Evolutionary conservation across 1,140 invertebrate species (phyloP).

Genomic region (Brachionus koreanus): DNA sequence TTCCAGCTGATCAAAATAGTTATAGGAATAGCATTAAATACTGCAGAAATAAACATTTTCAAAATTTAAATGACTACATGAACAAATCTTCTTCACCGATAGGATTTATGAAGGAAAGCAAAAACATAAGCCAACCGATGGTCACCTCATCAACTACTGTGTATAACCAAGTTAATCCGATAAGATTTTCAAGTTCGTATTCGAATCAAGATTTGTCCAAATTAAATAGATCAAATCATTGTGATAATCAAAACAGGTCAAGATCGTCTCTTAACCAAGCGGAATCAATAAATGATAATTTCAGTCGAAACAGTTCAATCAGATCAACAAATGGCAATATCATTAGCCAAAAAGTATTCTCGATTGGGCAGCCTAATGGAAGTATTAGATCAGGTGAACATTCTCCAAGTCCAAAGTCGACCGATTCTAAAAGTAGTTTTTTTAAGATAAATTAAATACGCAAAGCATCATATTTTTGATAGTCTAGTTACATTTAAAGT

Average conservation of each 20-base stretch:
- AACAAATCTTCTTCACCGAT: conserved; percentile 9
- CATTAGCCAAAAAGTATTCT: conserved; percentile 10
- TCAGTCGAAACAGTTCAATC: not conserved
- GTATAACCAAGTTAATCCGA: conserved; percentile 7
- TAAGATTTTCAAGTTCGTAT: not conserved
- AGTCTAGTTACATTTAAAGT: too few relatives aligned
- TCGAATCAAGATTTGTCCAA: conserved; percentile 32
- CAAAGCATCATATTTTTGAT: too few relatives aligned
- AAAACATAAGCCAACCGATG: not conserved
- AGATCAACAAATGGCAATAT: conserved; percentile 7
- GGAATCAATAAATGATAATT: not conserved
- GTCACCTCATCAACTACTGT: not conserved
- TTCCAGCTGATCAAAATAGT: not conserved
- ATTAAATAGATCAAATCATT: not conserved
- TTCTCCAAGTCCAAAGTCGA: conserved; percentile 3
- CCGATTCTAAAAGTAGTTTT: not conserved
- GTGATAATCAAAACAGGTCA: not conserved
- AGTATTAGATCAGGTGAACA: conserved; percentile 28
- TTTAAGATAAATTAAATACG: too few relatives aligned
- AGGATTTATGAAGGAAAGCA: not conserved
- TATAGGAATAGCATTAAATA: not conserved
- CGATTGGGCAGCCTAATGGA: conserved; percentile 9
- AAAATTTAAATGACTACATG: not conserved
- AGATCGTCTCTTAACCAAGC: not conserved
- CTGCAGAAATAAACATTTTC: conserved; percentile 17